A percentile compares a stretch with the other conserved stretches of the same genome.
phyloP scores from a whole-genome alignment of 2,797 vertebrate genomes.

The Chiloscyllium punctatum region DNA sequence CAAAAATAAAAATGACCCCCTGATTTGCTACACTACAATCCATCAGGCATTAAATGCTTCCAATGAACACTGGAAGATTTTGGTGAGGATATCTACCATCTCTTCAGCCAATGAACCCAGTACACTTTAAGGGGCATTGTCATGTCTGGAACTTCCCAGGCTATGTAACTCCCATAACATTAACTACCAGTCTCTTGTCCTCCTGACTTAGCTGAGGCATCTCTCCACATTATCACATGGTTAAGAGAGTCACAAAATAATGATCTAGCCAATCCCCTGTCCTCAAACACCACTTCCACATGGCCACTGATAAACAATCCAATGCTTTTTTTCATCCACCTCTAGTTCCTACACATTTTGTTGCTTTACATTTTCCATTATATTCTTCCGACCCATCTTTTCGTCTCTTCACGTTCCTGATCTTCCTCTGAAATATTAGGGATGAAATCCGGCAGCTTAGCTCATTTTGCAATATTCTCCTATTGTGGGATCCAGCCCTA shows the following conservation, averaged over 20 bases:
- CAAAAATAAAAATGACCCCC: not conserved
- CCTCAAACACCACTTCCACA: not conserved
- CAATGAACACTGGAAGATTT: not conserved
- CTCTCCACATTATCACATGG: not conserved
- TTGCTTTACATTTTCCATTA: not conserved
- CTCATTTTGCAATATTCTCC: not conserved
- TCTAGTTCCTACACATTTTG: not conserved
- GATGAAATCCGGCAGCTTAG: not conserved
- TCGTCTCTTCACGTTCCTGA: not conserved
- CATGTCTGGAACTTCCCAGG: not conserved
- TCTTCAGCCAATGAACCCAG: not conserved
- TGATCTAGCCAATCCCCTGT: not conserved
- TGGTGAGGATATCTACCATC: not conserved
- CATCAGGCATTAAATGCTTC: not conserved
- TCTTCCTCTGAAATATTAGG: not conserved
- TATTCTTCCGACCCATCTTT: not conserved
- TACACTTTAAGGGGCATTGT: not conserved
- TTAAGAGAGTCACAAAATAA: not conserved
- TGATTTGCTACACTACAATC: not conserved
- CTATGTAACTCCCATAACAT: not conserved
- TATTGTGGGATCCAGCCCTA: not conserved
- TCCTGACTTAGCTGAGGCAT: not conserved
- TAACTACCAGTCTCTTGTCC: not conserved
- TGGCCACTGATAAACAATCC: not conserved
- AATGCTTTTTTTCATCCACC: not conserved